phyloP scores from a whole-genome alignment of 2,888 invertebrate genomes.

The Cephus nigrinus region DNA sequence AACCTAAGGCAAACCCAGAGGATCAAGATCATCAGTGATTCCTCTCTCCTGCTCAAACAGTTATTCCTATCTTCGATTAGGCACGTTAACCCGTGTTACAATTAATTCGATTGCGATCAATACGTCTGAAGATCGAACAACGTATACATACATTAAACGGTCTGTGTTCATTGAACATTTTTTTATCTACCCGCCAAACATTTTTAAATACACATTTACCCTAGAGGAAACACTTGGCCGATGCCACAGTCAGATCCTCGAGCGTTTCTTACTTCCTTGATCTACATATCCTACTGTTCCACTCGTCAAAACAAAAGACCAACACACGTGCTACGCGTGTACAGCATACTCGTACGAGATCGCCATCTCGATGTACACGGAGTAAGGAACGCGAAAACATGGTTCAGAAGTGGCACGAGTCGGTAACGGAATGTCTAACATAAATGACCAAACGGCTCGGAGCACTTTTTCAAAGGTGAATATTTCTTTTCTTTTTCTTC shows the following conservation, averaged over 20 bases:
- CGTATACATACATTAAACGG: not conserved
- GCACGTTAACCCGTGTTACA: slow-evolving; percentile 1
- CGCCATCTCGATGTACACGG: not conserved
- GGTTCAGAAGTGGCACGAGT: slow-evolving; percentile 36
- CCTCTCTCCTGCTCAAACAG: too few relatives aligned
- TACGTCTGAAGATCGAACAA: not conserved
- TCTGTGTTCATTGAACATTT: too few relatives aligned
- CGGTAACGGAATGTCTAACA: slow-evolving; percentile 43
- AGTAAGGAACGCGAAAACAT: not conserved
- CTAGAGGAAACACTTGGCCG: too few relatives aligned
- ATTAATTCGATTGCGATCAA: slow-evolving; percentile 5
- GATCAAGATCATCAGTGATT: too few relatives aligned
- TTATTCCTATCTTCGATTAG: too few relatives aligned
- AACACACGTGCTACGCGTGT: too few relatives aligned
- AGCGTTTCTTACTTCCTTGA: not conserved
- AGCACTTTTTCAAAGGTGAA: slow-evolving; percentile 22
- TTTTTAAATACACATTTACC: not conserved
- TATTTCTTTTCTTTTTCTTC: slow-evolving; percentile 18
- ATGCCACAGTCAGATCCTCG: not conserved
- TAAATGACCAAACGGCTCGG: slow-evolving; percentile 29
- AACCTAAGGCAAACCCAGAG: too few relatives aligned
- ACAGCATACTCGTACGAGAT: not conserved
- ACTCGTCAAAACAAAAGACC: not conserved
- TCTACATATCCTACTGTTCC: not conserved
- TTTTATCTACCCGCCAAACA: too few relatives aligned